Conservation (phyloP, 2,113 vertebrate genomes). For the Morone saxatilis region DNA sequence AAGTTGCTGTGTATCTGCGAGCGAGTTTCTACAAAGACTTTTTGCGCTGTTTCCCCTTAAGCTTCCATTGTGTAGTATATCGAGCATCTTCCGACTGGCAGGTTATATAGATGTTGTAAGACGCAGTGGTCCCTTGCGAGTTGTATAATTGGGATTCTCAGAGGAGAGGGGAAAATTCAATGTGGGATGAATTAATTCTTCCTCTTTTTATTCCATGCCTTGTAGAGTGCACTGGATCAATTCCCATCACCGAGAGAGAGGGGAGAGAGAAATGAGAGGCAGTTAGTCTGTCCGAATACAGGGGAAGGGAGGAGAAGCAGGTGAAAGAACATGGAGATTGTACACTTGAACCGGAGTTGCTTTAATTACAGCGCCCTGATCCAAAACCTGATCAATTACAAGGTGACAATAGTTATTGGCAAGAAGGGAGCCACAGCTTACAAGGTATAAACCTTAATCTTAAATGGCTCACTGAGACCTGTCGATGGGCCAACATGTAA, state of each 20-base stretch:
- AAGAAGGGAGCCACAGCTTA: neutral
- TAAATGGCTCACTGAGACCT: conserved; percentile 24
- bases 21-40: conserved; percentile 33
- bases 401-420: neutral
- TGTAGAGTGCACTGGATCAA: conserved; percentile 71
- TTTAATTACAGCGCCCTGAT: conserved; percentile 4
- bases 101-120: conserved; percentile 53
- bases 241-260: conserved; percentile 48
- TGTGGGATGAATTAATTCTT: conserved; percentile 74
- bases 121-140: conserved; percentile 42
- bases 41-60: neutral
- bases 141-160: conserved; percentile 75
- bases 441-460: conserved; percentile 1
- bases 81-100: conserved; percentile 36
- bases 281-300: neutral
- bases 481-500: neutral
- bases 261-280: conserved; percentile 15
- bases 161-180: conserved; percentile 67
- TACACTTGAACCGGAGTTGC: neutral
- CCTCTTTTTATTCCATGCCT: conserved; percentile 60
- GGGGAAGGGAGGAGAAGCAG: neutral
- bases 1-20: conserved; percentile 14
- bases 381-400: conserved; percentile 33
- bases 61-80: conserved; percentile 3
- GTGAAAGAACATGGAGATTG: conserved; percentile 3